phyloP scores from a whole-genome alignment of 2,888 invertebrate species.

The Xylota sylvarum region DNA sequence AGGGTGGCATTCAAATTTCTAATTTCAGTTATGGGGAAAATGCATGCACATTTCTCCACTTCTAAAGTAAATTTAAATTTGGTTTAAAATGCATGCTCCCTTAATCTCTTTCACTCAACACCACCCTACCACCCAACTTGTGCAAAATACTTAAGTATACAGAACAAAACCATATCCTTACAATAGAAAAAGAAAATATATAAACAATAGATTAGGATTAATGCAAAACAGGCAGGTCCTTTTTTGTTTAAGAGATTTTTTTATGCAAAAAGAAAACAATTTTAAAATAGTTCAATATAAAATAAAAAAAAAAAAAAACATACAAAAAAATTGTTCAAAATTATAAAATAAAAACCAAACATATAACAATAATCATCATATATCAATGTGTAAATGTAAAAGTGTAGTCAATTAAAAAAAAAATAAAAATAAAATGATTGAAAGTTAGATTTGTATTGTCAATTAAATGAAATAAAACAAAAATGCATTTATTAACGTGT shows the following conservation, averaged over 20 bases:
- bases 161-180: conserved; percentile 24
- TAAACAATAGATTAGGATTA: conserved; percentile 59
- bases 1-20: background rate
- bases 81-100: too few relatives aligned
- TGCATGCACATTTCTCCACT: background rate
- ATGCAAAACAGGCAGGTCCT: conserved; percentile 77
- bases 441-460: conserved; percentile 75
- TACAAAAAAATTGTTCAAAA: conserved; percentile 32
- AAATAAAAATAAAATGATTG: conserved; percentile 33
- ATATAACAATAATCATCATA: conserved; percentile 41
- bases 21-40: too few relatives aligned
- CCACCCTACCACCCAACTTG: conserved; percentile 4
- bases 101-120: background rate
- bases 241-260: conserved; percentile 66
- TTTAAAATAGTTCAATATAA: conserved; percentile 51
- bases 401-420: conserved; percentile 72
- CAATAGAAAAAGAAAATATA: conserved; percentile 20
- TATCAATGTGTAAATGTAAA: conserved; percentile 75
- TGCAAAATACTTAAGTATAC: conserved; percentile 3
- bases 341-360: conserved; percentile 20
- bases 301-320: conserved; percentile 20
- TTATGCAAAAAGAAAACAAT: conserved; percentile 45
- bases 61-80: too few relatives aligned
- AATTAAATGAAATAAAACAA: conserved; percentile 58
- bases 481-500: conserved; percentile 73